A percentile compares a stretch with the other conserved stretches of the same genome.
phyloP scores from a whole-genome alignment of 2,113 vertebrate species.

The Rhombomys opimus region DNA sequence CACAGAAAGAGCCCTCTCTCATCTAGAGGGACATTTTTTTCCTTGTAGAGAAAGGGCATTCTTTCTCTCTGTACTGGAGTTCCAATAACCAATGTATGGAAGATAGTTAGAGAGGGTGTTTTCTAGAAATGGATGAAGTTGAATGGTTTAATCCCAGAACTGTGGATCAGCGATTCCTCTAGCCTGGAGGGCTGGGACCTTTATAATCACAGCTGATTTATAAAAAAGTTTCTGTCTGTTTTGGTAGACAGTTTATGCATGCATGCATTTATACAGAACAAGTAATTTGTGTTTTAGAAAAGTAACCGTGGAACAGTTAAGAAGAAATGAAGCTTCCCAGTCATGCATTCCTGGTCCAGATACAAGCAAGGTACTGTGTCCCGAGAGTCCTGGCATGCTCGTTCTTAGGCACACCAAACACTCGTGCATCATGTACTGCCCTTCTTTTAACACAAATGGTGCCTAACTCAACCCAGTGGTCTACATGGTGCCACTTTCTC shows the following conservation, averaged over 20 bases:
- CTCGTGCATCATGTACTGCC: background rate
- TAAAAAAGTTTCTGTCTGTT: too few species aligned
- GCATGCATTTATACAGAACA: background rate
- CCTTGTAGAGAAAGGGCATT: background rate
- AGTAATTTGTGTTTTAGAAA: background rate
- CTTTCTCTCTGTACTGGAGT: background rate
- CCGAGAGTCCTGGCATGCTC: background rate
- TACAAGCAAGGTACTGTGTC: background rate
- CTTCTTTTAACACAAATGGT: background rate
- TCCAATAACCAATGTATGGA: background rate
- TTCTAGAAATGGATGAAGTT: background rate
- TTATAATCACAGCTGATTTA: background rate
- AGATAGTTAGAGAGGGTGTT: background rate
- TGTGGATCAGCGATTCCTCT: background rate
- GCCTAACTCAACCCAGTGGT: background rate
- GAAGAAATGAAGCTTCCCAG: background rate
- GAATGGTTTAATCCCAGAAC: background rate
- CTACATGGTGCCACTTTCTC: background rate
- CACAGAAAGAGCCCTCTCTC: background rate
- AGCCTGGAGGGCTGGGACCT: background rate
- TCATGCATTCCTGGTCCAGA: background rate
- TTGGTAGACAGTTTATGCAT: background rate
- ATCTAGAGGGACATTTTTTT: background rate
- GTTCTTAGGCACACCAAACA: background rate
- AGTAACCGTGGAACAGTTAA: background rate